These are phyloP conservation scores for Trichomycterus rosablanca DNA, from an alignment of 2,113 vertebrate genomes.

Conservation along the genomic window DNA sequence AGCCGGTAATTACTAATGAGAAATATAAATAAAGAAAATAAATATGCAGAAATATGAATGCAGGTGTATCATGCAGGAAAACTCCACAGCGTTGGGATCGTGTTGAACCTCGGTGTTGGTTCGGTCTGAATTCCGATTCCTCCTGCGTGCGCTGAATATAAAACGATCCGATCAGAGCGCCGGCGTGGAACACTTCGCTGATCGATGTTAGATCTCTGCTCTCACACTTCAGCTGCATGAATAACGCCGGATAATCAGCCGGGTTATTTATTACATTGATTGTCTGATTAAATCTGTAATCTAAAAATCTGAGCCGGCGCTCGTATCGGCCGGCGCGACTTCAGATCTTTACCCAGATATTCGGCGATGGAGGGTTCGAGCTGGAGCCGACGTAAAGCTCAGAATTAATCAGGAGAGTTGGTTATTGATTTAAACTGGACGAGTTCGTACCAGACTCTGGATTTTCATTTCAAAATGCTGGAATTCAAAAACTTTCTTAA, in stretches of 20 bases:
- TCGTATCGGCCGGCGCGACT: not conserved
- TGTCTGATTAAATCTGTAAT: conserved; percentile 3
- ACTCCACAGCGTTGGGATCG: too few species aligned
- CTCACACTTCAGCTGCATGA: not conserved
- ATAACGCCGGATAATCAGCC: not conserved
- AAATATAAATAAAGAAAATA: not conserved
- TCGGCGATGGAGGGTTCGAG: too few species aligned
- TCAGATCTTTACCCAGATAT: not conserved
- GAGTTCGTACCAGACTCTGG: not conserved
- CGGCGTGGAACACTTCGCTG: too few species aligned
- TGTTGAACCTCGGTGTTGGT: not conserved
- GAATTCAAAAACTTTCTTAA: too few species aligned
- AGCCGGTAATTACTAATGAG: conserved; percentile 7
- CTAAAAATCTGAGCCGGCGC: not conserved
- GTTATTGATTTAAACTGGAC: not conserved
- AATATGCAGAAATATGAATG: not conserved
- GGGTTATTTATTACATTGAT: not conserved
- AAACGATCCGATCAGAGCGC: not conserved
- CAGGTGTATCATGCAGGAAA: too few species aligned
- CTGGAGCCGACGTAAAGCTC: not conserved
- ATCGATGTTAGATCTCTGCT: too few species aligned
- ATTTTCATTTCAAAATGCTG: too few species aligned
- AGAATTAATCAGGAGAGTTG: not conserved
- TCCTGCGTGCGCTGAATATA: not conserved
- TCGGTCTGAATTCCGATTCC: too few species aligned